A percentile compares a stretch with the other conserved stretches of the same genome.
Evolutionary conservation across 2,888 invertebrate species (phyloP).

Genomic region (Pinctada fucata): DNA sequence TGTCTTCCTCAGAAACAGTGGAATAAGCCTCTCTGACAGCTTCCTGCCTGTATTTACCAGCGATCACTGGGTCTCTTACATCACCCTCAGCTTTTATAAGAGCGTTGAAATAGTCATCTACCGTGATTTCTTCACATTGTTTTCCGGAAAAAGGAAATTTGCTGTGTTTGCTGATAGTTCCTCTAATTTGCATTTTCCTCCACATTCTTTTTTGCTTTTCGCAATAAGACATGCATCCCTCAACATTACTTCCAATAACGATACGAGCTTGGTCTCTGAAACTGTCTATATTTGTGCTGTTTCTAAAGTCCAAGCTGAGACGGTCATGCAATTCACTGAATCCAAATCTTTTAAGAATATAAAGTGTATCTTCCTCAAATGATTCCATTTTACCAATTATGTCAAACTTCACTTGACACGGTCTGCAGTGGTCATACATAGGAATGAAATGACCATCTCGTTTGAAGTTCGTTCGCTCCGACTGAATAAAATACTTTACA

Average conservation of each 20-base stretch:
- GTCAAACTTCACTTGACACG: constrained; percentile 48
- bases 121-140: constrained; percentile 29
- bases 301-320: constrained; percentile 17
- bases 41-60: constrained; percentile 37
- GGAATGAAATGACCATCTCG: constrained; percentile 53
- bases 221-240: constrained; percentile 31
- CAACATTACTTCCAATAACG: not conserved
- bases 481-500: constrained; percentile 42
- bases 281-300: constrained; percentile 16
- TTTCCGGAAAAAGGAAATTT: constrained; percentile 41
- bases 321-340: constrained; percentile 11
- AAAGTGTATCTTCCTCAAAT: constrained; percentile 48
- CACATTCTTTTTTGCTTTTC: constrained; percentile 46
- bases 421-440: constrained; percentile 52
- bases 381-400: constrained; percentile 56
- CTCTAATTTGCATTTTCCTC: constrained; percentile 50
- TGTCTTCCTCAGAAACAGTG: constrained; percentile 26
- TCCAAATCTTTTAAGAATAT: constrained; percentile 38
- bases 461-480: constrained; percentile 27
- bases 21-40: constrained; percentile 44
- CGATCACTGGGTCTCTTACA: not conserved
- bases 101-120: constrained; percentile 30
- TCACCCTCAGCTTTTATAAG: constrained; percentile 24
- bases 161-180: constrained; percentile 43
- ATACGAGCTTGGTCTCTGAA: constrained; percentile 22